Evolutionary conservation across 2,888 invertebrate genomes (phyloP).

Genomic region (Hecatera dysodea): DNA sequence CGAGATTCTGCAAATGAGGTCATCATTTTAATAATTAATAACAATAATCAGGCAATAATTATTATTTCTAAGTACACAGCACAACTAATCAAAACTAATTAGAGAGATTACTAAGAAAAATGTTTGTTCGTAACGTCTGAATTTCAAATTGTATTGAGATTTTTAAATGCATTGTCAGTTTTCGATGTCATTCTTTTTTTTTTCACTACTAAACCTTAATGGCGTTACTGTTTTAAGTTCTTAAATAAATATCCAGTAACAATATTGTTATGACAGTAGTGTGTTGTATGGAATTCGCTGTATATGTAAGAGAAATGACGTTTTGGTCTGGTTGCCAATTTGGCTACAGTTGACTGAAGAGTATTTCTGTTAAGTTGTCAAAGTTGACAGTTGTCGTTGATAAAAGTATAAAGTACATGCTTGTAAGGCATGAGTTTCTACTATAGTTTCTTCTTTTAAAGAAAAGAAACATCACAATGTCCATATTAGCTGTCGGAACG

Average conservation of each 20-base stretch:
- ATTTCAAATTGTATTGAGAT: conserved; percentile 72
- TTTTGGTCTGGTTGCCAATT: not conserved
- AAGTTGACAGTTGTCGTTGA: not conserved
- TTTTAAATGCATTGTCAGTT: conserved; percentile 17
- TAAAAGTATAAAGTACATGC: too few relatives aligned
- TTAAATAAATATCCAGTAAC: not conserved
- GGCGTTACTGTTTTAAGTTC: not conserved
- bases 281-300: not conserved
- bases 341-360: not conserved
- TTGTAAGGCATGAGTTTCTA: not conserved
- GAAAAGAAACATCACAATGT: not conserved
- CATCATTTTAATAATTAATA: conserved; percentile 71
- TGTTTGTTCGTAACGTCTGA: conserved; percentile 68
- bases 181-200: not conserved
- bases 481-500: conserved; percentile 1
- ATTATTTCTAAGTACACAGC: conserved; percentile 89
- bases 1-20: conserved; percentile 86
- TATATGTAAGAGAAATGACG: too few relatives aligned
- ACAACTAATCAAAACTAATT: conserved; percentile 89
- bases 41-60: conserved; percentile 70
- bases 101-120: conserved; percentile 86
- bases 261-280: not conserved
- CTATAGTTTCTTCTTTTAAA: not conserved
- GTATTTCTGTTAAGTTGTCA: not conserved
- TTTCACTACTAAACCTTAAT: not conserved